Base-by-base conservation (phyloP, 2,113 vertebrate genomes). In the Gambusia affinis region DNA sequence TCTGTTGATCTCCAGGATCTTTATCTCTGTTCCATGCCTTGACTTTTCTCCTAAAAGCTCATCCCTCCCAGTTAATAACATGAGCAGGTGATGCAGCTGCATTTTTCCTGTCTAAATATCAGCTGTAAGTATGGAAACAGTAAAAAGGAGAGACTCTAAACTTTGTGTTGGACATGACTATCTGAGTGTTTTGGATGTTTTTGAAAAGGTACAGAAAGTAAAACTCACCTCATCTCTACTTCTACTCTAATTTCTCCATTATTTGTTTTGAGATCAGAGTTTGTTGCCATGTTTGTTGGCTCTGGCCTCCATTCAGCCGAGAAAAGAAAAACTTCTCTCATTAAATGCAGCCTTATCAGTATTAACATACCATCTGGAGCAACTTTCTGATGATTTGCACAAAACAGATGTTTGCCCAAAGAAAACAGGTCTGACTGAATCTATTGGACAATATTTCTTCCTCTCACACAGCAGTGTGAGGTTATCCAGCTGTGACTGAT, bases 351-450 rank as follows among this genome's bases (percentile, higher is more conserved):
- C 74, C 72, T 60, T 65, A 76, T 82, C 73, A 70, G 37, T 73
- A 12, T 67, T 19, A 65, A 60, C 29, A 67, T 64, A 66, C 72
- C 85, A 81, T 78, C 79, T 85, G 77, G 73, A 72, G 24, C 57
- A 29, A 76, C 62, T 17, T 24, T 54, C 35, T 66, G 65, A 70
- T 82, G 74, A 79, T 77, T 81, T 67, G 72, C 64, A 68, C 11
- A 27, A 42, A 81, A n/a, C 81, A 85, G 78, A 85, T 91, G 85
- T 79, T 79, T 60, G 33, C 72, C 64, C 2, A 29, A 28, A 78
- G 61, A 84, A 67, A 71, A 44, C 35, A 81, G 72, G 60, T 65
- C 57, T 42, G 14, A n/a, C 30, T 63, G 62, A 12, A 64, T 73
- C 8, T 12, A 31, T 0, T 22, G 33, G 31, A 78, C 79, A 70